These are phyloP conservation scores for Adelphocoris suturalis DNA, from an alignment of 2,888 invertebrate species.

Conservation along the genomic window DNA sequence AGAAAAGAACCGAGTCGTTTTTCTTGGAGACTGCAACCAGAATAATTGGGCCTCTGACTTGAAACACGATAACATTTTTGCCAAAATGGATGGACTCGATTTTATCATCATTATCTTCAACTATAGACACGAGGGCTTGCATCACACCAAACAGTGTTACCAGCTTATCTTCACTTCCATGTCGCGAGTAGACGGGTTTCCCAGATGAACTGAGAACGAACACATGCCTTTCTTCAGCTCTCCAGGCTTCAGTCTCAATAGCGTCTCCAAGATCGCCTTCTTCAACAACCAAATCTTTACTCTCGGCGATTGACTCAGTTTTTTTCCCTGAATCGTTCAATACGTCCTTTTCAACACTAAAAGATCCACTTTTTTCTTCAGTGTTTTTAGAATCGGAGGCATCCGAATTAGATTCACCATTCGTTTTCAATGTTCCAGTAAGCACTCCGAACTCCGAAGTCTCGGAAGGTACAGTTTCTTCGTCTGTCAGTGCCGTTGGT, in stretches of 20 bases:
- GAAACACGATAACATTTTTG: constrained; percentile 93
- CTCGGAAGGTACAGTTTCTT: neutral
- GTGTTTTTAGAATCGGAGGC: neutral
- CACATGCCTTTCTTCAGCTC: constrained; percentile 91
- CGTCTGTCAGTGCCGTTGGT: neutral
- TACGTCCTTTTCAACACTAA: neutral
- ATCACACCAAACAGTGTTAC: constrained; percentile 97
- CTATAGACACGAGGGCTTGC: constrained; percentile 94
- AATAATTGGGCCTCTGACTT: constrained; percentile 93
- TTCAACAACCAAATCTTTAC: neutral
- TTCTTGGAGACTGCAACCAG: constrained; percentile 91
- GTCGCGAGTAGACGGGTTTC: constrained; percentile 97
- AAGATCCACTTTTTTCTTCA: neutral
- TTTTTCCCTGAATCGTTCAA: neutral
- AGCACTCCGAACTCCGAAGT: neutral
- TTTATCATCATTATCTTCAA: constrained; percentile 90
- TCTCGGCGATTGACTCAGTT: neutral
- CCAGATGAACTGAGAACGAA: constrained; percentile 97
- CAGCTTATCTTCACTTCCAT: constrained; percentile 95
- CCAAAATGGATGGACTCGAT: constrained; percentile 92
- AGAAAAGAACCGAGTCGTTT: constrained; percentile 89
- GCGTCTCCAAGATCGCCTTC: neutral
- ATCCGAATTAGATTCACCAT: neutral
- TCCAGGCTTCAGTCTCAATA: constrained; percentile 80
- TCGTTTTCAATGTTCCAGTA: neutral